Base-by-base conservation (phyloP, 2,797 vertebrate genomes). In the Discoglossus pictus region DNA sequence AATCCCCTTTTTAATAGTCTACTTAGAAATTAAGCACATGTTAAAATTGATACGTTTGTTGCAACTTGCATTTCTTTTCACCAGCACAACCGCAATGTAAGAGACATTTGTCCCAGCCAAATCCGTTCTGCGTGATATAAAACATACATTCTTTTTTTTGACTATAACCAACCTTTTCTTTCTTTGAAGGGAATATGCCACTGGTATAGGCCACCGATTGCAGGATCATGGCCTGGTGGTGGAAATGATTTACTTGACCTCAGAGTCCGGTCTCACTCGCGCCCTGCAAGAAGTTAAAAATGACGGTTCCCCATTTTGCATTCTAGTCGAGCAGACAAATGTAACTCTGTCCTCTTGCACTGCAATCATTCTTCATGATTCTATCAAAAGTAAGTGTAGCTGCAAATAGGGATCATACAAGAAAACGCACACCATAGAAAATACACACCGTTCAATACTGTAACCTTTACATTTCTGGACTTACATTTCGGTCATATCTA, bases 301-400 rank as follows among this genome's bases (percentile, higher is more conserved):
- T 34, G 79, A 84, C 31, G 83, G 86, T 53, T 92, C 87, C 76
- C 87, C 87, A 44, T 91, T 93, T 86, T 92, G 85, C 87, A 83
- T 92, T 87, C 89, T 92, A 79, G 83, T 92, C 69, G 86, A 91
- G 81, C 87, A 87, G 82, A 89, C 84, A 82, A 88, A 87, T 25
- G 42, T 88, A 85, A 81, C 84, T 66, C 84, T 89, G 73, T 87
- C 78, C 67, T 92, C 89, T 79, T 93, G 88, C 81, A 88, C 88
- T 70, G 80, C 90, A 77, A 89, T 92, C 83, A 85, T 89, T 82
- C 86, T 92, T 90, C 87, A 86, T 79, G 87, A 88, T 66, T 90
- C 88, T 81, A 76, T 93, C 84, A 91, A 91, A 91, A 93, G 88
- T 91, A 92, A 91, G 87, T 91, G 82, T 65, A 70, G n/a, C 2